Evolutionary conservation across 1,140 invertebrate genomes (phyloP).

Genomic region (Meloidogyne floridensis): DNA sequence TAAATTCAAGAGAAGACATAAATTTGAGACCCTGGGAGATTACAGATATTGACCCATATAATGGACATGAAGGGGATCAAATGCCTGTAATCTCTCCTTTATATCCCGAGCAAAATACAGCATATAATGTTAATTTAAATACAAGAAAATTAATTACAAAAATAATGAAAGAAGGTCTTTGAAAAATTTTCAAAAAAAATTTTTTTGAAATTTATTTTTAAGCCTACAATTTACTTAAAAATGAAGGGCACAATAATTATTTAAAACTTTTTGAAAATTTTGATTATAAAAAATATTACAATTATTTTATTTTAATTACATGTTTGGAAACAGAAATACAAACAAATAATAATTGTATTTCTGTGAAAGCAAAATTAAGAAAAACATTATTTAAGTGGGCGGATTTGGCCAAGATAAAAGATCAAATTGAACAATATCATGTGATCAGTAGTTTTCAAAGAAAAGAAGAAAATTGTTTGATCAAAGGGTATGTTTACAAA

Average conservation of each 20-base stretch:
- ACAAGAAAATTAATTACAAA: conserved; percentile 15
- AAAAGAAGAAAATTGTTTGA: not conserved
- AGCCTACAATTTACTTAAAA: not conserved
- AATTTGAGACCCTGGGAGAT: not conserved
- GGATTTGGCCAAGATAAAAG: not conserved
- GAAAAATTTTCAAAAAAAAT: not conserved
- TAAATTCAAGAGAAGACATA: not conserved
- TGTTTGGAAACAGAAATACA: not conserved
- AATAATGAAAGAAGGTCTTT: conserved; percentile 13
- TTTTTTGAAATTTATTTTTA: not conserved
- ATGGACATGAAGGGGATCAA: not conserved
- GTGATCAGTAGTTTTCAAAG: not conserved
- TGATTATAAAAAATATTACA: not conserved
- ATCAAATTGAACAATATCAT: not conserved
- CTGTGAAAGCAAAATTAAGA: not conserved
- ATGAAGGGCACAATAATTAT: not conserved
- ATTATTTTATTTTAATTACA: not conserved
- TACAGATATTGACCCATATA: not conserved
- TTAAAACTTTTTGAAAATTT: not conserved
- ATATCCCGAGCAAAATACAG: conserved; percentile 21
- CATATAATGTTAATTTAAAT: conserved; percentile 10
- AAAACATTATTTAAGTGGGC: not conserved
- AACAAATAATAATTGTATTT: not conserved
- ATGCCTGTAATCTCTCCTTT: conserved; percentile 22
- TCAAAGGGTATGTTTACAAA: not conserved